Base-by-base conservation (phyloP, 92 coral and sea anemone genomes). In the Bergia sp. region DNA sequence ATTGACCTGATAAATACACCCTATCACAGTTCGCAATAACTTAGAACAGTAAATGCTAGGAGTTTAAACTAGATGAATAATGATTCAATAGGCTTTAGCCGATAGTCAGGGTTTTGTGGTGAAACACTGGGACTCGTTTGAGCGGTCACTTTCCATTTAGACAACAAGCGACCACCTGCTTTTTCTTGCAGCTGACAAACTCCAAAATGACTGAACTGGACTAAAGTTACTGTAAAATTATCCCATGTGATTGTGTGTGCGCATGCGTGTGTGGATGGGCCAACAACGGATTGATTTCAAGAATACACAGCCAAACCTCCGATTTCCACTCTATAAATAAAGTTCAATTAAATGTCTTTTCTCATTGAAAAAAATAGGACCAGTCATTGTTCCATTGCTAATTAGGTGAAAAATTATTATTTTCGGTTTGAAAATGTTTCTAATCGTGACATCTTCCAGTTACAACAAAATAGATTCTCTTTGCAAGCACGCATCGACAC, bases 1-100 rank as follows among this genome's bases (percentile, higher is more conserved):
- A 73, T 73, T 73, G 15, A 2, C 18, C 37, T 36, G 77, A 73
- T 73, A 73, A 23, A 73, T 73, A 73, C 77, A 73, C 77, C 77
- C 20, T 21, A 38, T 73, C 15, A 15, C 36, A 73, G 77, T 73
- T 73, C 77, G 12, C 40, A 73, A 73, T 73, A 73, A 73, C 77
- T 73, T 73, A 53, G 58, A 73, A 73, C 42, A 73, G 5, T 73
- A 73, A 73, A 36, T 20, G 36, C 77, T 73, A 36, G 18, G 77
- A 73, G 77, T 73, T 37, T n/a, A 73, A 73, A 21, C 42, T 73
- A 29, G 16, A 18, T 53, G 58, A 53, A 53, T 53, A 53, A 2
- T 11, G 58, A 53, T 53, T 11, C 58, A 53, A 11, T 53, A 53
- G 58, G 58, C 43, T 36, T 73, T 21, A 61, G 23, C 11, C 69